Evolutionary conservation across 2,797 vertebrate genomes (phyloP).

Genomic region (Chelmon rostratus): DNA sequence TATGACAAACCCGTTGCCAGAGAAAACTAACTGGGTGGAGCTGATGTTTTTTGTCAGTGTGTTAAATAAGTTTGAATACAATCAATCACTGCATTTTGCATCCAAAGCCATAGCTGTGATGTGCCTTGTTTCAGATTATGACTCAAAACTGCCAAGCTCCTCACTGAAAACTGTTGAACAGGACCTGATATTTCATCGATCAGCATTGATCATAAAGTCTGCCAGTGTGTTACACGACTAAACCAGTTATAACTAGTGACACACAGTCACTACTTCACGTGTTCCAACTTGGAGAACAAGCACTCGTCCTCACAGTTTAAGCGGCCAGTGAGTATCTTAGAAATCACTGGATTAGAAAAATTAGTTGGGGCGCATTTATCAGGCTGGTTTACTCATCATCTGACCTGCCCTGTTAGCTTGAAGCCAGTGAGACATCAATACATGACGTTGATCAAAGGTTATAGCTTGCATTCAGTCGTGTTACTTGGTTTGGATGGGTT

Average conservation of each 20-base stretch:
- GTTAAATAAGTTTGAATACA: background rate
- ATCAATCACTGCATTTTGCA: background rate
- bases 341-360: constrained; percentile 23
- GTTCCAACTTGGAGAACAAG: background rate
- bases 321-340: background rate
- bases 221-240: background rate
- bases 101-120: background rate
- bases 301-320: constrained; percentile 6
- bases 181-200: background rate
- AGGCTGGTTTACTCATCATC: constrained; percentile 1
- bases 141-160: background rate
- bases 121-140: background rate
- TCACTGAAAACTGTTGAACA: background rate
- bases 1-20: background rate
- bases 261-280: background rate
- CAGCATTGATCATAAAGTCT: background rate
- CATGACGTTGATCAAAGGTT: constrained; percentile 25
- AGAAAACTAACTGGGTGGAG: background rate
- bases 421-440: constrained; percentile 31
- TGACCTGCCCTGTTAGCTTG: background rate
- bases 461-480: constrained; percentile 1
- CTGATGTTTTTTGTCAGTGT: background rate
- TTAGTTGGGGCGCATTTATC: background rate
- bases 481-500: background rate
- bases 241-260: constrained; percentile 6